These are phyloP conservation scores for Drosophila lacicola DNA, from an alignment of 2,888 invertebrate species.

Conservation along the genomic window DNA sequence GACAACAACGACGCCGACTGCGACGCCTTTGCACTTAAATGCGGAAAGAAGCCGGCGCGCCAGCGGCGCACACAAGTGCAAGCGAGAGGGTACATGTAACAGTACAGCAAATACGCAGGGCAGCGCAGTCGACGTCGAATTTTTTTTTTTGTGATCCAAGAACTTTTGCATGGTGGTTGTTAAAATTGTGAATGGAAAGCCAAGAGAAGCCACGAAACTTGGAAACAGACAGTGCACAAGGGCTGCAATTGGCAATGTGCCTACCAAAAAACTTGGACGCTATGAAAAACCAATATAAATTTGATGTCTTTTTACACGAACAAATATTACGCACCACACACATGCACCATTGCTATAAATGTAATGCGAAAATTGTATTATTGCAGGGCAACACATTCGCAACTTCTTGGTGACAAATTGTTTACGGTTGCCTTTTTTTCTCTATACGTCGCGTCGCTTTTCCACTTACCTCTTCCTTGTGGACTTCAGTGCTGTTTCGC, in stretches of 20 bases:
- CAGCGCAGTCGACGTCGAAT: slow-evolving; percentile 27
- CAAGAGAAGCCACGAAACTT: slow-evolving; percentile 31
- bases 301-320: slow-evolving; percentile 22
- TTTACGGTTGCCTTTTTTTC: slow-evolving; percentile 36
- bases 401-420: slow-evolving; percentile 55
- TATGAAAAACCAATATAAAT: slow-evolving; percentile 43
- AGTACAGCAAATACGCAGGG: slow-evolving; percentile 22
- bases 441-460: slow-evolving; percentile 55
- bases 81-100: slow-evolving; percentile 37
- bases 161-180: slow-evolving; percentile 53
- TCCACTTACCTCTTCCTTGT: slow-evolving; percentile 47
- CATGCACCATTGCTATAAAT: slow-evolving; percentile 4
- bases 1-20: slow-evolving; percentile 23
- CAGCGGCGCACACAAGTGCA: slow-evolving; percentile 18
- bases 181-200: slow-evolving; percentile 38
- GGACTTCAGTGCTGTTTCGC: slow-evolving; percentile 13
- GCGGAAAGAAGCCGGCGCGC: slow-evolving; percentile 57
- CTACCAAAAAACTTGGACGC: slow-evolving; percentile 29
- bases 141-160: slow-evolving; percentile 35
- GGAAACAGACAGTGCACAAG: slow-evolving; percentile 27
- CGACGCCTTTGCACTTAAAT: slow-evolving; percentile 44
- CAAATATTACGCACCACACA: slow-evolving; percentile 23
- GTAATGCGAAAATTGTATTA: slow-evolving; percentile 26
- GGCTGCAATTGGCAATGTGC: slow-evolving; percentile 61
- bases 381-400: slow-evolving; percentile 32